A percentile compares a stretch with the other conserved stretches of the same genome.
These are phyloP conservation scores for Archips xylosteana DNA, from an alignment of 2,888 invertebrate species.

Conservation along the genomic window DNA sequence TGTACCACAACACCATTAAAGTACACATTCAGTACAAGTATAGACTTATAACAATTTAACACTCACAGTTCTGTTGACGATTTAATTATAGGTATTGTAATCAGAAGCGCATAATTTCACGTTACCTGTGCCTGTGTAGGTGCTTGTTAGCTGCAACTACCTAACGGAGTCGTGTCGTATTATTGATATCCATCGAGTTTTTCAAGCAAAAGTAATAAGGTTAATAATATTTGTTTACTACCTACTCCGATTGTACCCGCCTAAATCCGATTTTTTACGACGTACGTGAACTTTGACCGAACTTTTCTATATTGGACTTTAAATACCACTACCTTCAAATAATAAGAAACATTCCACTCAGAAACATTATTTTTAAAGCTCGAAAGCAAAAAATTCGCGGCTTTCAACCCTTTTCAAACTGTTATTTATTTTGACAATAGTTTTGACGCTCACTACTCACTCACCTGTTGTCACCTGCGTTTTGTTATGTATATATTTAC, in stretches of 20 bases:
- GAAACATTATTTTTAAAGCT: background rate
- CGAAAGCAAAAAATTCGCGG: constrained; percentile 31
- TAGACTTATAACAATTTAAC: no score
- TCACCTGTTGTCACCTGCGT: background rate
- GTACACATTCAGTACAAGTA: no score
- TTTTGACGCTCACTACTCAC: background rate
- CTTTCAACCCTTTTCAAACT: constrained; percentile 16
- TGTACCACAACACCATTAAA: no score
- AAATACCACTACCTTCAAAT: background rate
- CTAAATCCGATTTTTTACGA: background rate
- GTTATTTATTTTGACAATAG: constrained; percentile 9
- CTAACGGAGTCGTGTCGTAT: background rate
- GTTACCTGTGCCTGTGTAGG: no score
- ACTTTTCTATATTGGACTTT: background rate
- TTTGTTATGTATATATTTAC: background rate
- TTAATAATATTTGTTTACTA: background rate
- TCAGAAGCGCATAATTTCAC: no score
- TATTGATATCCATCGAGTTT: background rate
- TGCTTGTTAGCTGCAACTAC: background rate
- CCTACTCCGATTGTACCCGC: background rate
- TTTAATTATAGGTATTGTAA: no score
- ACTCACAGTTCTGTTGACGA: no score
- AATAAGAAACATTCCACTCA: background rate
- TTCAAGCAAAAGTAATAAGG: background rate
- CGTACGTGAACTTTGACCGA: background rate